Conservation (phyloP, 1,140 invertebrate genomes). For the Polyergus mexicanus region DNA sequence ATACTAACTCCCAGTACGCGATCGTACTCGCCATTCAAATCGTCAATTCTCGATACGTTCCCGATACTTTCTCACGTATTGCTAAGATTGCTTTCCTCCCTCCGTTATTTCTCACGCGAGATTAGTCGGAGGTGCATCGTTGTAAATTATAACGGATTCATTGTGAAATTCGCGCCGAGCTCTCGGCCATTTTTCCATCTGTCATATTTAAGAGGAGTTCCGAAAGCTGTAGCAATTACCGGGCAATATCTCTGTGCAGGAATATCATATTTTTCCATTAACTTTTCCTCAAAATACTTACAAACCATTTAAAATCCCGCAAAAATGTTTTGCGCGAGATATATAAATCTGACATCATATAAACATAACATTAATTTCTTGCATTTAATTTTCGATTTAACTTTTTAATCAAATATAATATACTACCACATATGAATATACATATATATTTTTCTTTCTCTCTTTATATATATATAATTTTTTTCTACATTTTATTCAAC, state of each 20-base stretch:
- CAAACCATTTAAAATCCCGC: not conserved
- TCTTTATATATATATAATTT: not conserved
- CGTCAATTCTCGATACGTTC: conserved; percentile 28
- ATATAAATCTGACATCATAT: not conserved
- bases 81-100: conserved; percentile 6
- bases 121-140: conserved; percentile 2
- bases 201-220: conserved; percentile 14
- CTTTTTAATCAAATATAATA: not conserved
- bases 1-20: conserved; percentile 7
- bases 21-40: conserved; percentile 12
- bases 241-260: conserved; percentile 50
- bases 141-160: conserved; percentile 53
- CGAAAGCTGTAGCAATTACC: conserved; percentile 40
- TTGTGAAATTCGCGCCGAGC: conserved; percentile 13
- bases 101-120: conserved; percentile 26
- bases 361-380: not conserved
- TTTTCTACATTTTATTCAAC: not conserved
- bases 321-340: not conserved
- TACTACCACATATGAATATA: not conserved
- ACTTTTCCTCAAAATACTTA: not conserved
- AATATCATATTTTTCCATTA: conserved; percentile 35
- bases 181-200: conserved; percentile 13
- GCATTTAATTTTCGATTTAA: not conserved
- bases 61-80: conserved; percentile 29
- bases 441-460: not conserved